Conservation (phyloP, 1,140 invertebrate species). For the Brachionus paranguensis region DNA sequence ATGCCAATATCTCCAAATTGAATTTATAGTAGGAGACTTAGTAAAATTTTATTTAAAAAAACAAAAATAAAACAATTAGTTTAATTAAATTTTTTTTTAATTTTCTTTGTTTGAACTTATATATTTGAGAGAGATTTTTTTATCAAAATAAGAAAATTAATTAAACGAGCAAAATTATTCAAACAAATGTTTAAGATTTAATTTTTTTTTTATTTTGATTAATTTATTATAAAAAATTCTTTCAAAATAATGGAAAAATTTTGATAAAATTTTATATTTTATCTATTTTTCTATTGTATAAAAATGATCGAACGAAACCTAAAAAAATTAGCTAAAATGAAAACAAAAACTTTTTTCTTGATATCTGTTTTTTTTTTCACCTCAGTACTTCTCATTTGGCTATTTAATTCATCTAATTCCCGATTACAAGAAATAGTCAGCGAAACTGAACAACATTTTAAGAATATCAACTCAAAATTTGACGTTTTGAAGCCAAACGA, state of each 20-base stretch:
- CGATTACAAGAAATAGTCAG: not conserved
- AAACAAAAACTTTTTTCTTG: not conserved
- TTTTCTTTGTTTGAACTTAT: too few relatives aligned
- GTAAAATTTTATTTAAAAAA: too few relatives aligned
- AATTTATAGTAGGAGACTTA: too few relatives aligned
- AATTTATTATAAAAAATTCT: not conserved
- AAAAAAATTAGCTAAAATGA: constrained; percentile 9
- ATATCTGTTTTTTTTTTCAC: not conserved
- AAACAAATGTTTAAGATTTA: not conserved
- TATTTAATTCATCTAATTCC: not conserved
- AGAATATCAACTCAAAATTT: constrained; percentile 15
- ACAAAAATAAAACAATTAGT: too few relatives aligned
- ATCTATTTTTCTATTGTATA: not conserved
- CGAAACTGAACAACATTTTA: not conserved
- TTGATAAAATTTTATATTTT: not conserved
- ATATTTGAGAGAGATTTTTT: too few relatives aligned
- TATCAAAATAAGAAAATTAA: not conserved
- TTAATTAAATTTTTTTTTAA: too few relatives aligned
- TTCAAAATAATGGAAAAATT: not conserved
- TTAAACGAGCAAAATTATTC: not conserved
- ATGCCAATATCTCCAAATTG: too few relatives aligned
- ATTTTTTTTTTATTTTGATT: not conserved
- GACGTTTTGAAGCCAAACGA: not conserved
- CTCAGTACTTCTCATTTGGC: not conserved
- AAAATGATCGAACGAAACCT: constrained; percentile 9